Evolutionary conservation across 2,113 vertebrate species (phyloP).

Genomic region (Rhinichthys klamathensis): DNA sequence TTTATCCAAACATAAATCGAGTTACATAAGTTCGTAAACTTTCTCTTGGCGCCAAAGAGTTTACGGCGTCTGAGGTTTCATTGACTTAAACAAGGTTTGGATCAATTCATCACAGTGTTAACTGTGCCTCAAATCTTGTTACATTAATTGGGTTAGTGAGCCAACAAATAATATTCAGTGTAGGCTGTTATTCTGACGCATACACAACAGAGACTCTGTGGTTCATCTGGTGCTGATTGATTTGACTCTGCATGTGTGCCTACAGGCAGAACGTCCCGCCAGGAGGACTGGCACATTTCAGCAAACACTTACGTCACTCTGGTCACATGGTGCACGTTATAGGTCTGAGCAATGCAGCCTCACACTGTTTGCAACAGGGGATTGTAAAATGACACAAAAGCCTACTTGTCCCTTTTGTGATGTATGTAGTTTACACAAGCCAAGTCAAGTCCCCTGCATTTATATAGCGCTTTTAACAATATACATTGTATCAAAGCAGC

Average conservation of each 20-base stretch:
- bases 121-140: constrained; percentile 15
- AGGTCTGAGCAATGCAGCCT: neutral
- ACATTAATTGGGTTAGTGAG: constrained; percentile 8
- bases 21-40: constrained; percentile 12
- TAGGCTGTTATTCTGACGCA: neutral
- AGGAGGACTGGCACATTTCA: constrained; percentile 41
- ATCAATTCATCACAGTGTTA: neutral
- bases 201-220: neutral
- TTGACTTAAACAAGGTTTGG: neutral
- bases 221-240: constrained; percentile 32
- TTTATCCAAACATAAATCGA: constrained; percentile 26
- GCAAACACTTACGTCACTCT: constrained; percentile 24
- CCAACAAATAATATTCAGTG: neutral
- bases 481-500: no score
- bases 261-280: neutral
- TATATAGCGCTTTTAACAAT: no score
- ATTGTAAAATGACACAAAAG: constrained; percentile 3
- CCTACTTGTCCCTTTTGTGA: neutral
- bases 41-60: neutral
- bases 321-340: constrained; percentile 11
- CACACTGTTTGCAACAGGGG: neutral
- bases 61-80: constrained; percentile 28
- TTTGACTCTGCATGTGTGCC: constrained; percentile 15
- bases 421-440: no score
- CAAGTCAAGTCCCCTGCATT: no score